Conservation (phyloP, 2,888 invertebrate species). For the Acrocyrtus sp. region DNA sequence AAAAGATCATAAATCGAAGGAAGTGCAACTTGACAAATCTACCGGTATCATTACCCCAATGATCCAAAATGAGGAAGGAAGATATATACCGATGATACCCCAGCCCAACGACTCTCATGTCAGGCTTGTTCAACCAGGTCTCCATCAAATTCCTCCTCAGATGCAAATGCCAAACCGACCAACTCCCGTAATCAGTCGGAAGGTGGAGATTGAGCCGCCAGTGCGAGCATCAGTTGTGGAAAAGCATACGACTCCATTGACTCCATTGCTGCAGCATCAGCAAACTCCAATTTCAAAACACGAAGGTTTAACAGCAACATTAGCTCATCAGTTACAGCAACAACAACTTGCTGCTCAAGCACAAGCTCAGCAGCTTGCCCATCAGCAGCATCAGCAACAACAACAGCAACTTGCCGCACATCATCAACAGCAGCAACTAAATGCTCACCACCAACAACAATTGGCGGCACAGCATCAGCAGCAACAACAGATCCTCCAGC, state of each 20-base stretch:
- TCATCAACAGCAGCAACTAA: slow-evolving; percentile 52
- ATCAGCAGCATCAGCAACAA: slow-evolving; percentile 31
- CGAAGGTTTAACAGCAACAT: slow-evolving; percentile 59
- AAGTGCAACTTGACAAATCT: slow-evolving; percentile 77
- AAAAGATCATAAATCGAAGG: slow-evolving; percentile 43
- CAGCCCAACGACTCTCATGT: slow-evolving; percentile 18
- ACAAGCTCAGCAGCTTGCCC: slow-evolving; percentile 53
- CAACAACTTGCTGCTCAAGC: slow-evolving; percentile 25
- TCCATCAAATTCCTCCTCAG: slow-evolving; percentile 38
- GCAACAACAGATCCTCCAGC: slow-evolving; percentile 64
- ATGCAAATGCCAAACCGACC: slow-evolving; percentile 14
- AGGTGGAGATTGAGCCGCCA: slow-evolving; percentile 27
- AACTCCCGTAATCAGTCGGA: slow-evolving; percentile 16
- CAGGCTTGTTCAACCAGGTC: slow-evolving; percentile 15
- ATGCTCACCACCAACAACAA: slow-evolving; percentile 66
- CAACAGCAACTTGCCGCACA: slow-evolving; percentile 24
- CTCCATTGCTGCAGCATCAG: slow-evolving; percentile 38
- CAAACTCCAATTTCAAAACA: slow-evolving; percentile 50
- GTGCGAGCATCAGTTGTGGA: slow-evolving; percentile 5
- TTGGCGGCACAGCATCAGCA: slow-evolving; percentile 67
- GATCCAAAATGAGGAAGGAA: slow-evolving; percentile 77
- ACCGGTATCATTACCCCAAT: slow-evolving; percentile 78
- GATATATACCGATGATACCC: slow-evolving; percentile 71
- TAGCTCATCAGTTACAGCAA: slow-evolving; percentile 51
- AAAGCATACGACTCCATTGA: slow-evolving; percentile 20